Evolutionary conservation across 2,113 vertebrate genomes (phyloP).

Genomic region (Psilopsiagon aurifrons): DNA sequence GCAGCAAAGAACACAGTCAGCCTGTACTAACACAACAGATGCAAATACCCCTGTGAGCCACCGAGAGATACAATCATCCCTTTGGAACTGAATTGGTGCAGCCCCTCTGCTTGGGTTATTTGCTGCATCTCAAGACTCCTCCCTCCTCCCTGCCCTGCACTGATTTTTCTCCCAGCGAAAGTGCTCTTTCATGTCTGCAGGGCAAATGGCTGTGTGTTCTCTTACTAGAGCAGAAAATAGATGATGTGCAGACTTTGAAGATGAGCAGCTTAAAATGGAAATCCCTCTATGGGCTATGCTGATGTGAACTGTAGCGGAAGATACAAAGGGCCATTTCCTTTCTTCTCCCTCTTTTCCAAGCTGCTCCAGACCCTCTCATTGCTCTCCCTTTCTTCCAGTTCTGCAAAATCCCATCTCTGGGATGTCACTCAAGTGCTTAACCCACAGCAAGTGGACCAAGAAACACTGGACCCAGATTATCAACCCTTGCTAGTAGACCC

Average conservation of each 20-base stretch:
- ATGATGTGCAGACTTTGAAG: neutral
- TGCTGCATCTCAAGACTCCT: neutral
- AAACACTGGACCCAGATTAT: neutral
- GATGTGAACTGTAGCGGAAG: neutral
- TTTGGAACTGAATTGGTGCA: neutral
- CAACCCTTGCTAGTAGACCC: neutral
- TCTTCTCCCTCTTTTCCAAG: neutral
- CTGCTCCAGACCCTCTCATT: neutral
- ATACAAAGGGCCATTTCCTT: neutral
- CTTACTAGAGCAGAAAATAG: conserved; percentile 29
- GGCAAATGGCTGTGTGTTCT: neutral
- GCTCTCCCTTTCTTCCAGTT: neutral
- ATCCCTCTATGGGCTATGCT: neutral
- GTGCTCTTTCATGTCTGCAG: neutral
- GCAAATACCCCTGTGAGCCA: neutral
- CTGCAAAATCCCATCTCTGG: neutral
- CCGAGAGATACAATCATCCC: neutral
- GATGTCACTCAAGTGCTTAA: neutral
- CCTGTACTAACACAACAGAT: neutral
- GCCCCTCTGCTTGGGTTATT: neutral
- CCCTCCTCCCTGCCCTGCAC: neutral
- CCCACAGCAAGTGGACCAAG: neutral
- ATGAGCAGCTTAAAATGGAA: neutral
- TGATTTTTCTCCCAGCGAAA: conserved; percentile 12
- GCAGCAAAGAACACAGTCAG: neutral